A percentile compares a stretch with the other conserved stretches of the same genome.
Conservation (phyloP, 1,140 invertebrate genomes). For the Listronotus bonariensis region DNA sequence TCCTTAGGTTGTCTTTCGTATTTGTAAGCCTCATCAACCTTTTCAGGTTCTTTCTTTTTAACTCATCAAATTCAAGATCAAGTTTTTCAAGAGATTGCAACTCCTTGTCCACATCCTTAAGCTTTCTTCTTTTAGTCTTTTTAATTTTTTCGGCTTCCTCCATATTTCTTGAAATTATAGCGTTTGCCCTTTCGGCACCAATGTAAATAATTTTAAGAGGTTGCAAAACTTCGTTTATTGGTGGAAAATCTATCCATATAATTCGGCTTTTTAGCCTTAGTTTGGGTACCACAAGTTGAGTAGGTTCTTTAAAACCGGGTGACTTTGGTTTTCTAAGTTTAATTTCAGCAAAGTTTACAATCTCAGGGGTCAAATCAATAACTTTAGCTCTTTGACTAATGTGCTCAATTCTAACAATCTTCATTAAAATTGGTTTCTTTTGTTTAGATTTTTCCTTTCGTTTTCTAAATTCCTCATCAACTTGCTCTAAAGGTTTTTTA, state of each 20-base stretch:
- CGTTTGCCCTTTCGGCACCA: conserved; percentile 62
- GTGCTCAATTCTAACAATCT: conserved; percentile 38
- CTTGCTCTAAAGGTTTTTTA: conserved; percentile 40
- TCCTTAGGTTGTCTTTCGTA: conserved; percentile 47
- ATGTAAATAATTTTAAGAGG: conserved; percentile 59
- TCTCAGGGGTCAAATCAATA: conserved; percentile 39
- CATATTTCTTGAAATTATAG: conserved; percentile 70
- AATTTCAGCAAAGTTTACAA: conserved; percentile 44
- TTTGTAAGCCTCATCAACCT: conserved; percentile 47
- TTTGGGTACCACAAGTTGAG: conserved; percentile 66
- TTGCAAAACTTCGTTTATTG: conserved; percentile 55
- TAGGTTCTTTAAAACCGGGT: conserved; percentile 39
- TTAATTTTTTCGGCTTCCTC: conserved; percentile 69
- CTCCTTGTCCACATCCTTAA: conserved; percentile 64
- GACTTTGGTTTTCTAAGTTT: conserved; percentile 45
- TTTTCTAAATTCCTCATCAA: conserved; percentile 43
- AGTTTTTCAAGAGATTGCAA: conserved; percentile 66
- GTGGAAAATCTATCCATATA: conserved; percentile 65
- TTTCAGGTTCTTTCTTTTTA: conserved; percentile 55
- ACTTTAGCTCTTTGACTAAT: conserved; percentile 42
- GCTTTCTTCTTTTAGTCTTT: conserved; percentile 57
- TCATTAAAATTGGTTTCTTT: conserved; percentile 41
- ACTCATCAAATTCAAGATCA: conserved; percentile 60
- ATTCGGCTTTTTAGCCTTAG: conserved; percentile 70
- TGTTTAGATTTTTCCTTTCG: conserved; percentile 35